Percentiles rank a stretch among this genome's conserved stretches.
phyloP scores from a whole-genome alignment of 2,888 invertebrate species.

The Yponomeuta evonymella region DNA sequence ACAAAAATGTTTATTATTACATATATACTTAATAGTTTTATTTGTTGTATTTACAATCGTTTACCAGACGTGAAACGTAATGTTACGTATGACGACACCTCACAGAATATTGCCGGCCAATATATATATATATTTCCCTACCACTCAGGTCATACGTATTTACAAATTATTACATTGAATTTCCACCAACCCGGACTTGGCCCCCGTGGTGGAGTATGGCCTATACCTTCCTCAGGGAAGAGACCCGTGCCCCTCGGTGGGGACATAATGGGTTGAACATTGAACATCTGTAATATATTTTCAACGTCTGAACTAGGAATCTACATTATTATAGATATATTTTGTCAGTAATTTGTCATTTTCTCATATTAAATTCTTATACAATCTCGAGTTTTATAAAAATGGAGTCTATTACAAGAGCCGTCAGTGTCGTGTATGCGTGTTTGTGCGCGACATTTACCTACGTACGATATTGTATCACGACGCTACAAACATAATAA shows the following conservation, averaged over 20 bases:
- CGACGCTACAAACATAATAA: background rate
- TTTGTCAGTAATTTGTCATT: constrained; percentile 41
- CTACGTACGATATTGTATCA: constrained; percentile 11
- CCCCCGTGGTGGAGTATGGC: no score
- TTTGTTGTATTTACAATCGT: constrained; percentile 67
- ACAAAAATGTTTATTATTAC: constrained; percentile 30
- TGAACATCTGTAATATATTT: constrained; percentile 40
- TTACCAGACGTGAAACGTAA: constrained; percentile 52
- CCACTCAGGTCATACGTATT: constrained; percentile 69
- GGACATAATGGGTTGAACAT: no score
- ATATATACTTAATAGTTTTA: constrained; percentile 30
- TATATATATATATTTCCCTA: constrained; percentile 47
- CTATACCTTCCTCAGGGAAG: no score
- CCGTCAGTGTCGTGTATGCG: constrained; percentile 32
- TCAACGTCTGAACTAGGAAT: constrained; percentile 56
- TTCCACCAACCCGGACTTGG: no score
- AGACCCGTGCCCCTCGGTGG: no score
- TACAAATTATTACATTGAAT: constrained; percentile 67
- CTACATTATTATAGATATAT: constrained; percentile 35
- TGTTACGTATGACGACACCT: constrained; percentile 58
- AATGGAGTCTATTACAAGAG: constrained; percentile 57
- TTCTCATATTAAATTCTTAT: constrained; percentile 47
- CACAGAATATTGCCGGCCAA: constrained; percentile 52
- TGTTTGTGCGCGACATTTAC: constrained; percentile 56
- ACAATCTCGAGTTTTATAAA: constrained; percentile 31